Base-by-base conservation (phyloP, 2,888 invertebrate species). In the Zhengitettix transpicula region DNA sequence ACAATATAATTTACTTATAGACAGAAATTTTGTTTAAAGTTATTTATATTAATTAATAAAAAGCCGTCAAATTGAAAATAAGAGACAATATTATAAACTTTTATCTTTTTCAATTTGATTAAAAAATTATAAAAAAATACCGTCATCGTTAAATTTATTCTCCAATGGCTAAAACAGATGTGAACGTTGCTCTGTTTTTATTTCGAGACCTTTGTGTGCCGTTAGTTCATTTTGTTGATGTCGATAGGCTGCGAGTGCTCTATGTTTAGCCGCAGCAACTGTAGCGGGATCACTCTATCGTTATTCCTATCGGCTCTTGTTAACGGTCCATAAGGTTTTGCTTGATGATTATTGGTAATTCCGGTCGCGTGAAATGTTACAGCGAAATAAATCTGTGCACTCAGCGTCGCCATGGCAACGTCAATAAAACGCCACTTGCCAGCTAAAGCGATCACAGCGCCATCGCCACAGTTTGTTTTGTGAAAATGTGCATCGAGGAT, bases 291-390 rank as follows among this genome's bases (percentile, higher is more conserved):
- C n/a, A 47, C 47, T n/a, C 14, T 14, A n/a, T 47, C 47, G 47
- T 47, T 47, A 47, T 47, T 47, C 47, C 14, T 47, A 47, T 47
- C 47, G 47, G n/a, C 47, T 55, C 41, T 55, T 54, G 52, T 55
- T 58, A 41, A 58, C 58, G 55, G 58, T 58, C 55, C 58, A 58
- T 58, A 54, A 58, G 58, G 28, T 28, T 58, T 58, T 58, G 54
- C 58, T 58, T 58, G 58, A 58, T 58, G 58, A 58, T 58, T 58
- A 58, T 58, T 58, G 58, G 58, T 55, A 42, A 58, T 58, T 58
- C 58, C 58, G 58, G 55, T 55, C 55, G 58, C 58, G 58, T 58
- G 58, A 58, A 58, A 54, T 58, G 58, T 58, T 58, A 54, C 58
- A 52, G 58, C 58, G 40, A 58, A 58, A 58, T 58, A 58, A 58